These are phyloP conservation scores for Glossophaga mutica DNA, from an alignment of 2,797 vertebrate genomes.

Conservation along the genomic window DNA sequence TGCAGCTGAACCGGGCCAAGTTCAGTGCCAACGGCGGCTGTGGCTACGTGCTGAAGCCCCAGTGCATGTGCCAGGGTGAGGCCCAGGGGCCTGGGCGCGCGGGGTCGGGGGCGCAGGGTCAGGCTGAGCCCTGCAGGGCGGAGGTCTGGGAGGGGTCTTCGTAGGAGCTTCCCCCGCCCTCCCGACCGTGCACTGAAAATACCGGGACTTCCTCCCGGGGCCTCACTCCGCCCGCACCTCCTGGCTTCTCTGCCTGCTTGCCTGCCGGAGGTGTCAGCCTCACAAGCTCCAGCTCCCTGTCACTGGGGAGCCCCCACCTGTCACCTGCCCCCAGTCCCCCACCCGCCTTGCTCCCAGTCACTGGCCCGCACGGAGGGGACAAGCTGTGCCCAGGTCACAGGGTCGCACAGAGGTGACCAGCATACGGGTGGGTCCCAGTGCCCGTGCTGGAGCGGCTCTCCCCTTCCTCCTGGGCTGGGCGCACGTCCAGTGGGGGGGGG, in stretches of 20 bases:
- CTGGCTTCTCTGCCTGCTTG: background rate
- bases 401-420: background rate
- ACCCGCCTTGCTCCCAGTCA: background rate
- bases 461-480: no score
- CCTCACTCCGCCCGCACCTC: background rate
- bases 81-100: fast-evolving
- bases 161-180: no score
- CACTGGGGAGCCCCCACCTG: background rate
- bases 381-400: fast-evolving
- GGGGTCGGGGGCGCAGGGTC: background rate
- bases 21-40: conserved; percentile 96
- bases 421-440: fast-evolving
- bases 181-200: background rate
- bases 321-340: background rate
- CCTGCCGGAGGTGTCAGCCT: no score
- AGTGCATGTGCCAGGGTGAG: conserved; percentile 95
- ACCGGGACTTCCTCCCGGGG: fast-evolving
- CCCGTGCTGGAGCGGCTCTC: fast-evolving
- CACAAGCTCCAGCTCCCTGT: background rate
- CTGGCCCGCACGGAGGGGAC: background rate
- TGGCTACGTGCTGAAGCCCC: conserved; percentile 94
- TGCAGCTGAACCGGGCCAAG: conserved; percentile 97
- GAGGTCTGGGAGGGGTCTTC: background rate
- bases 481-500: fast-evolving
- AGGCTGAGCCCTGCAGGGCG: background rate